A percentile compares a stretch with the other conserved stretches of the same genome.
Evolutionary conservation across 1,140 invertebrate genomes (phyloP).

Genomic region (Coelopa frigida): DNA sequence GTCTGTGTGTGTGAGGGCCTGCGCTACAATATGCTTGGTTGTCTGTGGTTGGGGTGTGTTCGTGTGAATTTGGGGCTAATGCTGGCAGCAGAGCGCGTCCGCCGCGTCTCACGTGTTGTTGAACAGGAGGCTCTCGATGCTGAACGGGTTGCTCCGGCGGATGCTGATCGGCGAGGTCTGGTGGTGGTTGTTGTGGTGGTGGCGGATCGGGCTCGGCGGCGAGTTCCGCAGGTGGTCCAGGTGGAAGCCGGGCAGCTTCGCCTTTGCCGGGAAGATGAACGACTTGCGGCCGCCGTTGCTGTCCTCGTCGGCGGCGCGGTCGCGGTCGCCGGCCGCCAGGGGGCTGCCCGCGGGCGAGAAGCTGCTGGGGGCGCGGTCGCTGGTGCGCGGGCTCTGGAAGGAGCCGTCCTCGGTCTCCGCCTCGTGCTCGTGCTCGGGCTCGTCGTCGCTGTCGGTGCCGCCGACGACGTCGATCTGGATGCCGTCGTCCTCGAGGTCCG

Average conservation of each 20-base stretch:
- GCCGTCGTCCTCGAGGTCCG: slow-evolving; percentile 62
- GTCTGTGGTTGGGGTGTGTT: no score
- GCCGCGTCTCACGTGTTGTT: slow-evolving; percentile 62
- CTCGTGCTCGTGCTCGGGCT: no score
- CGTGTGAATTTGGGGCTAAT: no score
- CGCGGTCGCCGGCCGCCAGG: slow-evolving; percentile 47
- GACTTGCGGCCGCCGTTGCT: slow-evolving; percentile 3
- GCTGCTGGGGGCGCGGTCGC: slow-evolving; percentile 44
- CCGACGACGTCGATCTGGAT: slow-evolving; percentile 68
- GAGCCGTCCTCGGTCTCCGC: slow-evolving; percentile 52
- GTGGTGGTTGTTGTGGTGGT: slow-evolving; percentile 45
- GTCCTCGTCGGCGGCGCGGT: slow-evolving; percentile 17
- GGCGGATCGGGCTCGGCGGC: slow-evolving; percentile 20
- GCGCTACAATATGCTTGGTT: no score
- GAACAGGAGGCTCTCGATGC: slow-evolving; percentile 71
- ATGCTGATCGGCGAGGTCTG: slow-evolving; percentile 50
- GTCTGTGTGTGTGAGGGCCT: no score
- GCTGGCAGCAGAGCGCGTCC: no score
- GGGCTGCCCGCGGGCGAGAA: slow-evolving; percentile 56
- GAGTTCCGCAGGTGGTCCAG: slow-evolving; percentile 30
- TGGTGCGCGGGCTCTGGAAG: slow-evolving; percentile 41
- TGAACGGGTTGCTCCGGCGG: slow-evolving; percentile 66
- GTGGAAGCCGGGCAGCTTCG: slow-evolving; percentile 29
- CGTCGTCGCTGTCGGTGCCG: slow-evolving; percentile 55
- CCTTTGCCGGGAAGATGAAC: slow-evolving; percentile 24